Base-by-base conservation (phyloP, 2,888 invertebrate genomes). In the Metellina segmentata region DNA sequence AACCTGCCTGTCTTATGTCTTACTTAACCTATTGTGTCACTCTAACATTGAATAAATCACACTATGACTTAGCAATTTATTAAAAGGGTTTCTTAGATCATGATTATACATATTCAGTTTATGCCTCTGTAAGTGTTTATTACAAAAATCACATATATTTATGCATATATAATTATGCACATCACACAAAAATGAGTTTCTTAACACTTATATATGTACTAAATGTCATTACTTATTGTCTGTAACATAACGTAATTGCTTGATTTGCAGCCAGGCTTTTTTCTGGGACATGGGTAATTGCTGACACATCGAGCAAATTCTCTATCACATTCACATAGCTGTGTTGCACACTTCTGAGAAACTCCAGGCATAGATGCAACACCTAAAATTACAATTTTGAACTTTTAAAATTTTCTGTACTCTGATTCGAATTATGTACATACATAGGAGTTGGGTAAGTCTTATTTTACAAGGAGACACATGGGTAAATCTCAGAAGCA, bases 321-420 rank as follows among this genome's bases (percentile, higher is more conserved):
- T 93, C 97, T 95, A 94, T 98, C 98, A 94, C 98, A 98, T 94
- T 98, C 97, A 94, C 98, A 98, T 48, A 98, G 96, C 71, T 97
- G 96, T 9, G 97, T 96, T 0, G 97, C 91, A 86, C 93, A 93
- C 52, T 91, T 72, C 61, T 92, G 89, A 16, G 92, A 79, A 0
- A 91, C 79, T n/a, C 91, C 88, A 48, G 91, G 88, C 70, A 85
- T 61, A 11, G 88, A 85, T n/a, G 88, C 81, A 8, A 91, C 87
- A 74, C 88, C 91, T 91, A 51, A 16, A 82, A 88, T 34, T 2
- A 34, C 34, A 34, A 34, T 34, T 34, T 34, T 34, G 34, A 34
- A 34, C 34, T 34, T 2, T 34, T 34, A 34, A 34, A 34, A 34
- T 34, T 34, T 34, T 34, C 34, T 34, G 34, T 2, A 4, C 34